Evolutionary conservation across 2,113 vertebrate species (phyloP).

Genomic region (Casuarius casuarius): DNA sequence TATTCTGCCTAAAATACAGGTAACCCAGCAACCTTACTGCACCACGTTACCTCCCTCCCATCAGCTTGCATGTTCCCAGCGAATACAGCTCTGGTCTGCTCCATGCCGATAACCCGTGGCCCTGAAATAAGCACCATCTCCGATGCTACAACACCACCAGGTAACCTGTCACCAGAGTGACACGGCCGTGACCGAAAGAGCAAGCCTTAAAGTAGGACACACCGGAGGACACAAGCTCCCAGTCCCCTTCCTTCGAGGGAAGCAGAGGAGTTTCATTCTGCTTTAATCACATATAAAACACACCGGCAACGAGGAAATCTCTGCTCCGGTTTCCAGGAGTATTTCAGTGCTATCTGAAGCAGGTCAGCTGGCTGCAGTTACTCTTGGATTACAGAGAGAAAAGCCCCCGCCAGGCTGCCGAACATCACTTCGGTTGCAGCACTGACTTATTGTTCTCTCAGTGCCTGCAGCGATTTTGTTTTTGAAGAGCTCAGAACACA

Average conservation of each 20-base stretch:
- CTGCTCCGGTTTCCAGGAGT: constrained; percentile 43
- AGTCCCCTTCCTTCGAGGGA: background rate
- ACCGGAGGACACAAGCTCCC: background rate
- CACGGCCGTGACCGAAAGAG: rapidly evolving
- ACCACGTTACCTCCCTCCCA: rapidly evolving
- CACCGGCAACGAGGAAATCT: background rate
- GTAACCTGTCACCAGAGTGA: background rate
- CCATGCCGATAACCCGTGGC: background rate
- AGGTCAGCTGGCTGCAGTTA: constrained; percentile 65
- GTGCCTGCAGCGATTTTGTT: constrained; percentile 85
- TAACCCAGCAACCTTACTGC: background rate
- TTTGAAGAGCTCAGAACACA: constrained; percentile 85
- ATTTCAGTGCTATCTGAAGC: background rate
- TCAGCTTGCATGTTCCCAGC: rapidly evolving
- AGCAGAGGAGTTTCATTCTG: background rate
- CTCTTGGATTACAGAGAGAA: constrained; percentile 72
- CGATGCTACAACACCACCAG: background rate
- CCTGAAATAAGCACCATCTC: background rate
- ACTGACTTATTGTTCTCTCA: constrained; percentile 83
- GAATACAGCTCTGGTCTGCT: background rate
- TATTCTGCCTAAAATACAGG: background rate
- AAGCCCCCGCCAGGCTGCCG: constrained; percentile 53
- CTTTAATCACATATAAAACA: background rate
- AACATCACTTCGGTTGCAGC: constrained; percentile 78
- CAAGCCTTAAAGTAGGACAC: background rate